phyloP scores from a whole-genome alignment of 1,140 invertebrate genomes.

The Neodiprion pinetum region DNA sequence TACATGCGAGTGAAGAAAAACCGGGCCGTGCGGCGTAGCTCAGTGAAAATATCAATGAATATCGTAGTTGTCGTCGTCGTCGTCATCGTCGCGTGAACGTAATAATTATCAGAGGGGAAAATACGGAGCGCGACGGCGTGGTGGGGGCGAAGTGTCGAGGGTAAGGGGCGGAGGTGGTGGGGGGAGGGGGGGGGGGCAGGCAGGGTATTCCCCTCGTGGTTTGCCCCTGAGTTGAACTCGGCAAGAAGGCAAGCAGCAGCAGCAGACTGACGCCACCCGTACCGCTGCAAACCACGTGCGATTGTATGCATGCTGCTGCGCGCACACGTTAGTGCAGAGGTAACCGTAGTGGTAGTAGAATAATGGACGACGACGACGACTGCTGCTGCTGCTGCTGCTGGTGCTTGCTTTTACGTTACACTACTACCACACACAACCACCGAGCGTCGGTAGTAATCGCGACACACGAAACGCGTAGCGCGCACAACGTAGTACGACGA shows the following conservation, averaged over 20 bases:
- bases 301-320: background rate
- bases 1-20: background rate
- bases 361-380: no score
- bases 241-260: background rate
- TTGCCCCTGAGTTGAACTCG: background rate
- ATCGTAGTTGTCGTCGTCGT: conserved; percentile 30
- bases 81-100: background rate
- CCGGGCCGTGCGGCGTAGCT: background rate
- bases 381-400: no score
- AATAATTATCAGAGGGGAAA: background rate
- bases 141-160: conserved; percentile 18
- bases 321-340: background rate
- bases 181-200: conserved; percentile 23
- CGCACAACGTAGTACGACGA: background rate
- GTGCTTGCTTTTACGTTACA: no score
- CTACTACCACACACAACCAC: no score
- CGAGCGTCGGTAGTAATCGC: no score
- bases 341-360: no score
- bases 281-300: background rate
- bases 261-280: background rate
- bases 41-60: conserved; percentile 6
- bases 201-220: conserved; percentile 44
- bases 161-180: conserved; percentile 16
- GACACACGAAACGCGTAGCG: no score
- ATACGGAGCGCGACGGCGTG: conserved; percentile 11